phyloP scores from a whole-genome alignment of 2,113 vertebrate genomes.

The Cygnus buccinator region DNA sequence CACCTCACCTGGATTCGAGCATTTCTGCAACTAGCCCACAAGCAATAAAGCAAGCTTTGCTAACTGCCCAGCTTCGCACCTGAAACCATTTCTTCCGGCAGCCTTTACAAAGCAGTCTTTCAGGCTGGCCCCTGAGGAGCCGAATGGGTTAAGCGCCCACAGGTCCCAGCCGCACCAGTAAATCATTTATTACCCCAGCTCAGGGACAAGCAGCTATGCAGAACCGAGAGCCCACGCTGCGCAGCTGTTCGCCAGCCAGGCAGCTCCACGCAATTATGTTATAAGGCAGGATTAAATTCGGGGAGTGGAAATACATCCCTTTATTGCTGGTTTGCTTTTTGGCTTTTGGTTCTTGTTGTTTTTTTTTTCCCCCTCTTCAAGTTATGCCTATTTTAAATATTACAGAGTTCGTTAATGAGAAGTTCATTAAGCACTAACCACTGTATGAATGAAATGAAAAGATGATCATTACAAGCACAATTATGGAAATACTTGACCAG shows the following conservation, averaged over 20 bases:
- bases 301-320: not conserved
- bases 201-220: slow-evolving; percentile 26
- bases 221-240: slow-evolving; percentile 7
- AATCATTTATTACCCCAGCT: slow-evolving; percentile 58
- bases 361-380: not conserved
- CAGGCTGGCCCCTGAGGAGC: not conserved
- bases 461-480: not conserved
- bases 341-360: no score
- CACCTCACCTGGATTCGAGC: not conserved
- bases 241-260: slow-evolving; percentile 56
- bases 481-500: slow-evolving; percentile 51
- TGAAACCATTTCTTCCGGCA: not conserved
- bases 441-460: slow-evolving; percentile 40
- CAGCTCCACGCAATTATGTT: slow-evolving; percentile 27
- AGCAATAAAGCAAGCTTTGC: not conserved
- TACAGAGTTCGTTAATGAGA: slow-evolving; percentile 19
- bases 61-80: not conserved
- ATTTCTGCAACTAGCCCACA: not conserved
- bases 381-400: slow-evolving; percentile 35
- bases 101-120: slow-evolving; percentile 9
- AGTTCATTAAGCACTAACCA: slow-evolving; percentile 48
- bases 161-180: slow-evolving; percentile 24
- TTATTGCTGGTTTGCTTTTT: not conserved
- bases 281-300: not conserved
- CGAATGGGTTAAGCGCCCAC: not conserved